Conservation (phyloP, 2,113 vertebrate genomes). For the Poicephalus meyeri region DNA sequence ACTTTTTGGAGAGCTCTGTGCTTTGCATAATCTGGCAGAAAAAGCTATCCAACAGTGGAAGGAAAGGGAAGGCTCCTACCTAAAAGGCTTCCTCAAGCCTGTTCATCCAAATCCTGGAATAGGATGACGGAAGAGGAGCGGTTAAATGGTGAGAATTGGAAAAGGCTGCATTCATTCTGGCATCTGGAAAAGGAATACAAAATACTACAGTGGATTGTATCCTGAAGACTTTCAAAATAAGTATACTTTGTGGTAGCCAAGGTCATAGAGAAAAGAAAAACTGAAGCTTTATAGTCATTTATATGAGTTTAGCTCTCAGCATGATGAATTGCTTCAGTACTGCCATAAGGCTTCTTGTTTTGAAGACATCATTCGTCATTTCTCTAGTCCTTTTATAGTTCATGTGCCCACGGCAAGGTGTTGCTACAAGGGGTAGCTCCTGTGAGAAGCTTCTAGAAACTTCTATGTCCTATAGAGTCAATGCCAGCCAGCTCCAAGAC, state of each 20-base stretch:
- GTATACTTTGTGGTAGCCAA: neutral
- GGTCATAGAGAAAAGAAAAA: neutral
- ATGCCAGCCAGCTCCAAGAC: accelerated
- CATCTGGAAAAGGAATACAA: neutral
- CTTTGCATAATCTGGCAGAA: neutral
- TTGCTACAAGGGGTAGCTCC: neutral
- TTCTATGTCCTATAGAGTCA: accelerated
- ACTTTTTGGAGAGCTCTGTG: neutral
- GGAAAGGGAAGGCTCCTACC: neutral
- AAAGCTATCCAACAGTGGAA: neutral
- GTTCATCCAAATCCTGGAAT: neutral
- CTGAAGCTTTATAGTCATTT: neutral
- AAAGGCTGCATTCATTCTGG: neutral
- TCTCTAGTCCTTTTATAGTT: neutral
- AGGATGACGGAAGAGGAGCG: neutral
- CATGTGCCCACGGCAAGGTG: neutral
- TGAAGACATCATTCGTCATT: neutral
- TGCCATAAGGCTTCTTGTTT: neutral
- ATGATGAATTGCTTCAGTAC: neutral
- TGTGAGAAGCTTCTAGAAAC: neutral
- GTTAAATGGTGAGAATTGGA: neutral
- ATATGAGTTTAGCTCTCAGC: neutral
- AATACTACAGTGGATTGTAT: neutral
- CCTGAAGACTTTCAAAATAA: neutral
- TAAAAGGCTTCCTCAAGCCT: neutral